Evolutionary conservation across 2,888 invertebrate species (phyloP).

Genomic region (Ormyrus pomaceus): DNA sequence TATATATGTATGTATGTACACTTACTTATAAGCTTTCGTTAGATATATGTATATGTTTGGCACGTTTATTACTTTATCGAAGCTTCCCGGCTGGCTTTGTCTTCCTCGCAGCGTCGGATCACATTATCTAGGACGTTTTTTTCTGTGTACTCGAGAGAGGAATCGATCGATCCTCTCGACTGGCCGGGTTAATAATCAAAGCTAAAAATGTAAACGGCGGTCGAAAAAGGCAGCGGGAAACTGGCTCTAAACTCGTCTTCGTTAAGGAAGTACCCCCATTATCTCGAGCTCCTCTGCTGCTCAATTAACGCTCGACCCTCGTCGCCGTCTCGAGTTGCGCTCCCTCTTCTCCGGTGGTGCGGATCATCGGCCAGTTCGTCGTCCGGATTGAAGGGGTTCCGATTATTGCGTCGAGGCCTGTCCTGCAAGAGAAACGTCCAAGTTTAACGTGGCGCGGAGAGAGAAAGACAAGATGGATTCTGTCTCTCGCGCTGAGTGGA

Average conservation of each 20-base stretch:
- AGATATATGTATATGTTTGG: conserved; percentile 25
- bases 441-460: too few relatives aligned
- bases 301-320: conserved; percentile 11
- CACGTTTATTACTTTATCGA: conserved; percentile 36
- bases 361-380: conserved; percentile 11
- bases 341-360: conserved; percentile 3
- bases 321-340: background rate
- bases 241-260: too few relatives aligned
- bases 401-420: background rate
- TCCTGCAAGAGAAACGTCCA: conserved; percentile 11
- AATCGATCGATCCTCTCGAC: conserved; percentile 2
- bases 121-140: conserved; percentile 44
- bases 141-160: background rate
- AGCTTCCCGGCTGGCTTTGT: background rate
- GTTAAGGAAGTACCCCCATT: background rate
- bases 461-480: too few relatives aligned
- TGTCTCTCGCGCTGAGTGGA: too few relatives aligned
- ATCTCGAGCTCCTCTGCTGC: background rate
- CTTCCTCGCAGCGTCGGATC: conserved; percentile 5
- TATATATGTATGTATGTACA: conserved; percentile 25
- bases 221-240: too few relatives aligned
- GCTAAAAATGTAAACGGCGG: too few relatives aligned
- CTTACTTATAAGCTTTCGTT: conserved; percentile 2
- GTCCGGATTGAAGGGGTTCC: background rate
- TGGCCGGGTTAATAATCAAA: background rate